A percentile compares a stretch with the other conserved stretches of the same genome.
Conservation (phyloP, 2,888 invertebrate species). For the Stenodera caucasica region DNA sequence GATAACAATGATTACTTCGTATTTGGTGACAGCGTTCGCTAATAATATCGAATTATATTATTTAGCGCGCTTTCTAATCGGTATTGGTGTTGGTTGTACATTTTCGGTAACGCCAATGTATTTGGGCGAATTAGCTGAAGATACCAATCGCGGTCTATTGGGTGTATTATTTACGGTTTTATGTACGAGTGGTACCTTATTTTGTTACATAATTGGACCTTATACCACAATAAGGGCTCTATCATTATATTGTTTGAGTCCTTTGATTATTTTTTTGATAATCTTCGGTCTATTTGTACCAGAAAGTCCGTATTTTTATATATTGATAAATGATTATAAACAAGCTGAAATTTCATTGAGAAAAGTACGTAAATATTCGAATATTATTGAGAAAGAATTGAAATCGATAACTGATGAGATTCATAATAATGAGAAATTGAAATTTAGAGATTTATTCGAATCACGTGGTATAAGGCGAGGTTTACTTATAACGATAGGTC, state of each 20-base stretch:
- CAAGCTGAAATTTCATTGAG: not conserved
- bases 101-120: slow-evolving; percentile 81
- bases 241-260: slow-evolving; percentile 2
- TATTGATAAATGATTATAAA: not conserved
- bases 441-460: not conserved
- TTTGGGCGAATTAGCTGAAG: slow-evolving; percentile 81
- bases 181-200: not conserved
- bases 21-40: slow-evolving; percentile 33
- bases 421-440: not conserved
- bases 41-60: slow-evolving; percentile 47
- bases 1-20: slow-evolving; percentile 64
- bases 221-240: not conserved
- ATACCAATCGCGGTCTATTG: slow-evolving; percentile 67
- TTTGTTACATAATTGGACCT: slow-evolving; percentile 4
- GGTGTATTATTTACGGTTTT: slow-evolving; percentile 2
- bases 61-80: slow-evolving; percentile 63
- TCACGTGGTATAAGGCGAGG: slow-evolving; percentile 35
- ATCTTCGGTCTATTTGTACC: slow-evolving; percentile 11
- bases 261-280: not conserved
- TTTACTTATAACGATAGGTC: slow-evolving; percentile 49
- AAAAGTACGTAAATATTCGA: not conserved
- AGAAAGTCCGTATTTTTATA: slow-evolving; percentile 12
- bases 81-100: slow-evolving; percentile 67
- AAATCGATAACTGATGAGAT: not conserved
- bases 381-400: slow-evolving; percentile 13